phyloP scores from a whole-genome alignment of 2,113 vertebrate species.

The Gambusia affinis region DNA sequence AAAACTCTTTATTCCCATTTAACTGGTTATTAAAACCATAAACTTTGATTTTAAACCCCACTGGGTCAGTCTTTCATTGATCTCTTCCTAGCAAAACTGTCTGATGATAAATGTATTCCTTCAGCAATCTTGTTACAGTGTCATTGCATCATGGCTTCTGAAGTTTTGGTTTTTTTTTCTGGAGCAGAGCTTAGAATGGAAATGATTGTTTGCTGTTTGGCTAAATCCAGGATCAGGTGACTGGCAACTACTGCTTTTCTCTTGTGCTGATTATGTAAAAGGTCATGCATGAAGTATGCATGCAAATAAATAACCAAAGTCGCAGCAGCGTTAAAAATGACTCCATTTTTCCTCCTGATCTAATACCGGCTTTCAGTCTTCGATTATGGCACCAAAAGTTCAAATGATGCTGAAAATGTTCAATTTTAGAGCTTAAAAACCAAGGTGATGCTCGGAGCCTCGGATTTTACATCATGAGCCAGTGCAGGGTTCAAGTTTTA shows the following conservation, averaged over 20 bases:
- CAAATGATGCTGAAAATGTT: not conserved
- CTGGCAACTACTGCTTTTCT: not conserved
- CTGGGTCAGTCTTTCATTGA: no score
- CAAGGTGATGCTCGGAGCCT: no score
- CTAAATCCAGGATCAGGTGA: not conserved
- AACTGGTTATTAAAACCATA: not conserved
- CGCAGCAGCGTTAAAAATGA: no score
- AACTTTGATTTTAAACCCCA: not conserved
- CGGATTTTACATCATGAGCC: no score
- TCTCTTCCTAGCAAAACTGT: not conserved
- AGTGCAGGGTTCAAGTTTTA: no score
- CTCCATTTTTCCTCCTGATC: not conserved
- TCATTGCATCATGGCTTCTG: not conserved
- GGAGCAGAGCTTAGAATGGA: not conserved
- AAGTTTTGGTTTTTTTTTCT: not conserved
- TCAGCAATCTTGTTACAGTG: not conserved
- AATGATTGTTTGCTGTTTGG: not conserved
- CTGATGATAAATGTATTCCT: not conserved
- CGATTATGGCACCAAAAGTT: not conserved
- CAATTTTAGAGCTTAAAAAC: not conserved
- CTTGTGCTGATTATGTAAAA: not conserved
- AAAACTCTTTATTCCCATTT: not conserved
- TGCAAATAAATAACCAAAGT: not conserved
- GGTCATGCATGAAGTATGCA: not conserved
- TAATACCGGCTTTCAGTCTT: not conserved